A percentile compares a stretch with the other conserved stretches of the same genome.
These are phyloP conservation scores for Venusia cambrica DNA, from an alignment of 2,888 invertebrate species.

Conservation along the genomic window DNA sequence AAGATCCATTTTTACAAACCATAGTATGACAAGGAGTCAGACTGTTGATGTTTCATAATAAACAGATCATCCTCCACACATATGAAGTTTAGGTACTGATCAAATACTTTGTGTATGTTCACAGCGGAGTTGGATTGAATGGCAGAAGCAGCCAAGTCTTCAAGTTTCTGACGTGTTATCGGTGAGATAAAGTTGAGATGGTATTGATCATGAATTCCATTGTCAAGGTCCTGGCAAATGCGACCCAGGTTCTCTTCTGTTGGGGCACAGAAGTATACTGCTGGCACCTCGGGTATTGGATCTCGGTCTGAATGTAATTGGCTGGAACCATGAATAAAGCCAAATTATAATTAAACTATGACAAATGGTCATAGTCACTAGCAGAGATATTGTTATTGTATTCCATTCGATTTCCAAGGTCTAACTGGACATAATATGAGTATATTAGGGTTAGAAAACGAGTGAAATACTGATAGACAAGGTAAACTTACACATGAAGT, in stretches of 20 bases:
- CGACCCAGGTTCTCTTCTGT: constrained; percentile 97
- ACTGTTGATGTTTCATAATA: constrained; percentile 94
- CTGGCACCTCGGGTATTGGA: constrained; percentile 98
- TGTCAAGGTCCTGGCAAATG: constrained; percentile 94
- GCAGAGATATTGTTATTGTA: too few relatives aligned
- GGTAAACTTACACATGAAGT: constrained; percentile 96
- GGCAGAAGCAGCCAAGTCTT: constrained; percentile 96
- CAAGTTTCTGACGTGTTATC: constrained; percentile 94
- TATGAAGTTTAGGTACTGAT: constrained; percentile 99
- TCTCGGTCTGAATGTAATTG: constrained; percentile 93
- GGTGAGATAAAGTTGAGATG: constrained; percentile 98
- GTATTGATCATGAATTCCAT: constrained; percentile 95
- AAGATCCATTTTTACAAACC: constrained; percentile 74
- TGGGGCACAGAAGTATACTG: constrained; percentile 98
- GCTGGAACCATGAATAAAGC: constrained; percentile 71
- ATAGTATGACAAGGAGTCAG: constrained; percentile 95
- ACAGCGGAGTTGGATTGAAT: constrained; percentile 94
- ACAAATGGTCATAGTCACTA: too few relatives aligned
- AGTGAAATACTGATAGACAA: too few relatives aligned
- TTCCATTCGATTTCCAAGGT: too few relatives aligned
- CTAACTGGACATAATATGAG: too few relatives aligned
- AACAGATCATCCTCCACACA: constrained; percentile 99
- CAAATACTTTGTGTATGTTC: constrained; percentile 96
- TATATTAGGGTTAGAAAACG: too few relatives aligned
- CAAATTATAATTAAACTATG: too few relatives aligned